Conservation (phyloP, 2,113 vertebrate genomes). For the Coracopsis vasa region DNA sequence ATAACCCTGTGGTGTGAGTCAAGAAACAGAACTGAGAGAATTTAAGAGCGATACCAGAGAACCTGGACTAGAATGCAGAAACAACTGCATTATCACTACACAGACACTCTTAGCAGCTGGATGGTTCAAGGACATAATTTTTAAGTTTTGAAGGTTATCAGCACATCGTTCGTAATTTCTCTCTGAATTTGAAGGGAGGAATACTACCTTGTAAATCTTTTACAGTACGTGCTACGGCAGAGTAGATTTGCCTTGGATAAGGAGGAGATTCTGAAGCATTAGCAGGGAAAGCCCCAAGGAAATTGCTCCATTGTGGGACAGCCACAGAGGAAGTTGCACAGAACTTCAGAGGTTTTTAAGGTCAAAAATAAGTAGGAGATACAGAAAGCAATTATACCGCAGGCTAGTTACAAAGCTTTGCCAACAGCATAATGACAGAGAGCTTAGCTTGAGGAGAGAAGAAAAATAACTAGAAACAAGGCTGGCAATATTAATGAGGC, state of each 20-base stretch:
- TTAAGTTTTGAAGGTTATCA: not conserved
- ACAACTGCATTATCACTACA: not conserved
- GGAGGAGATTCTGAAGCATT: not conserved
- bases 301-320: not conserved
- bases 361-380: not conserved
- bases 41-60: not conserved
- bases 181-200: not conserved
- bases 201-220: not conserved
- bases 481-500: not conserved
- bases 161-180: not conserved
- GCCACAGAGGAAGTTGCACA: not conserved
- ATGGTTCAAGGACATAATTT: not conserved
- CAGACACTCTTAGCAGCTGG: not conserved
- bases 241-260: not conserved
- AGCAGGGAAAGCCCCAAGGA: not conserved
- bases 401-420: not conserved
- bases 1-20: not conserved
- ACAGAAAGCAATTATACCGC: not conserved
- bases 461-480: conserved; percentile 46
- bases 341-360: not conserved
- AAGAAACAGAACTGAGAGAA: not conserved
- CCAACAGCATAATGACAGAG: not conserved
- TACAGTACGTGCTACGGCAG: not conserved
- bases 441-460: not conserved
- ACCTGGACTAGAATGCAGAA: not conserved